Evolutionary conservation across 2,113 vertebrate genomes (phyloP), one percentile per base, ranked within the genome.

Genomic region (Ceyx cyanopectus): DNA sequence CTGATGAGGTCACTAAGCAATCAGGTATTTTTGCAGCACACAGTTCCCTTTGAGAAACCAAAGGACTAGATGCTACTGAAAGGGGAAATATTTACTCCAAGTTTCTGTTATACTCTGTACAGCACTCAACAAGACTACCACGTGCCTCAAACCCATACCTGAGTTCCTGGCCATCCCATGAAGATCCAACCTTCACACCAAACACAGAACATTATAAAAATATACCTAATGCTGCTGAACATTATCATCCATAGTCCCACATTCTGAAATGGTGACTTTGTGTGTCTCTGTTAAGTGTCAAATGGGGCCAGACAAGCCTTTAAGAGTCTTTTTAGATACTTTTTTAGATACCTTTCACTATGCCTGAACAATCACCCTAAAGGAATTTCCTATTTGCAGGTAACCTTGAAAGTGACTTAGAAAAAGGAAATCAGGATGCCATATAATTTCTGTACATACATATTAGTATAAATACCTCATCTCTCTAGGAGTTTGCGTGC

Each of bases 1-100:
- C 69, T 83, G 54, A 86, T 86, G 63, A 85, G 41, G 78, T 78
- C 86, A 81, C 89, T 84, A 92, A 89, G 93, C 77, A 89, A 87
- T 87, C 78, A 50, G n/a, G 40, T 61, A 22, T 50, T 87, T 84
- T 74, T 58, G 62, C 62, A 72, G n/a, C 1, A 3, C 40, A 43
- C 27, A 17, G 24, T 13, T 88, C 72, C 18, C 66, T 79, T 68
- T n/a, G 40, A 87, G 57, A 84, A 89, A 70, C 40, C n/a, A 32
- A 72, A 88, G 56, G 34, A 68, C 34, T 34, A 17, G 29, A 72
- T 60, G 51, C 50, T 45, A 34, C 41, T 80, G 26, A 11, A 92
- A 86, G 60, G 22, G 7, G 56, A 51, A 86, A 68, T 89, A 76
- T 24, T 93, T 79, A 45, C 57, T 81, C 20, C 30, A 10, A 6